A percentile compares a stretch with the other conserved stretches of the same genome.
phyloP scores from a whole-genome alignment of 30 jellyfish, hydroid and myxozoan genomes.

The Cassiopea andromeda region DNA sequence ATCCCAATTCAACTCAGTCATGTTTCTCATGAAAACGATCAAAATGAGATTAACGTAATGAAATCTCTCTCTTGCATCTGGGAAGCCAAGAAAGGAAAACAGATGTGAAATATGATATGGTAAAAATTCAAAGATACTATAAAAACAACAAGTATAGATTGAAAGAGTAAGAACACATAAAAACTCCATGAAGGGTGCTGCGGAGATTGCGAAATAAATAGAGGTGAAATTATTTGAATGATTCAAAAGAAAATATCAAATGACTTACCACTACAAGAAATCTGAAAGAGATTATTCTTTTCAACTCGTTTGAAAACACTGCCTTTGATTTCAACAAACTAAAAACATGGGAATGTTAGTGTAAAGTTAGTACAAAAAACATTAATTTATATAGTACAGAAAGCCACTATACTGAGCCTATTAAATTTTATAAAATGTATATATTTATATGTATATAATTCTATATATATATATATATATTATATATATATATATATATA shows the following conservation, averaged over 20 bases:
- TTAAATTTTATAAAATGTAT: too few relatives aligned
- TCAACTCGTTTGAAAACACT: constrained; percentile 95
- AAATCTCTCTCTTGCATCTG: constrained; percentile 99
- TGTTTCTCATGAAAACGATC: constrained; percentile 92
- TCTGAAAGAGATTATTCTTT: constrained; percentile 90
- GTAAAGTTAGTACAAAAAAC: background rate
- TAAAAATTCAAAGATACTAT: too few relatives aligned
- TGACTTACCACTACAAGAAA: constrained; percentile 95
- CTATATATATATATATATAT: too few relatives aligned
- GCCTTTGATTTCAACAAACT: constrained; percentile 96
- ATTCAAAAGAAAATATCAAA: background rate
- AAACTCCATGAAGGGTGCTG: too few relatives aligned
- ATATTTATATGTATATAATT: too few relatives aligned
- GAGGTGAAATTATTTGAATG: background rate
- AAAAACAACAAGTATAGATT: too few relatives aligned
- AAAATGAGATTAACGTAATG: constrained; percentile 80
- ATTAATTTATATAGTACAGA: too few relatives aligned
- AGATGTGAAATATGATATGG: background rate
- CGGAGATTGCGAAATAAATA: background rate
- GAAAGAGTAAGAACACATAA: too few relatives aligned
- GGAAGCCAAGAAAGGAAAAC: too few relatives aligned
- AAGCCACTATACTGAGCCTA: too few relatives aligned
- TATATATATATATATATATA: too few relatives aligned
- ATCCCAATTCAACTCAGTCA: constrained; percentile 96
- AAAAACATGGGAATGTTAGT: background rate